Percentiles rank a stretch among this genome's conserved stretches.
Conservation (phyloP, 2,888 invertebrate genomes). For the Folsomia candida region DNA sequence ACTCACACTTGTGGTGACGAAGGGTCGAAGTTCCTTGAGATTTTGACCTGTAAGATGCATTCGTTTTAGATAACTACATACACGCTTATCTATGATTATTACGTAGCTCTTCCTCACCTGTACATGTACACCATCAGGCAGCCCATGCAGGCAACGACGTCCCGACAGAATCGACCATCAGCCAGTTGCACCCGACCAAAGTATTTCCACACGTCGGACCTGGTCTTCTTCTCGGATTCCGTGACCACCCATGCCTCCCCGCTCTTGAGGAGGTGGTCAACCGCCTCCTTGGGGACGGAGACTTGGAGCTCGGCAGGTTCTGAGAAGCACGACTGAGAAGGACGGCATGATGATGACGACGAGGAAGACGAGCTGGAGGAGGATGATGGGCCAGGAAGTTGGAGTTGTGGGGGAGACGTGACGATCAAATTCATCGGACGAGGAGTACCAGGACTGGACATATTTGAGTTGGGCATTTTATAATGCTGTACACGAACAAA, state of each 20-base stretch:
- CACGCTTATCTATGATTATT: neutral
- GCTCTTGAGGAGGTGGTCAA: constrained; percentile 30
- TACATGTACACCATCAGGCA: constrained; percentile 45
- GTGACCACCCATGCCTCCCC: constrained; percentile 32
- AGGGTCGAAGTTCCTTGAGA: constrained; percentile 47
- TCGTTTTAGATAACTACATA: neutral
- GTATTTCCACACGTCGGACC: constrained; percentile 49
- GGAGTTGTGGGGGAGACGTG: too few relatives aligned
- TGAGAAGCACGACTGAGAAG: too few relatives aligned
- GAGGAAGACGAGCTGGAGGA: too few relatives aligned
- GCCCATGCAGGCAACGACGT: constrained; percentile 43
- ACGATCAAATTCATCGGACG: too few relatives aligned
- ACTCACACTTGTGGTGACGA: constrained; percentile 46
- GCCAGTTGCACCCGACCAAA: constrained; percentile 41
- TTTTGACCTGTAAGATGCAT: constrained; percentile 22
- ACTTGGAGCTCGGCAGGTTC: too few relatives aligned
- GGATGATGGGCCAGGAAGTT: too few relatives aligned
- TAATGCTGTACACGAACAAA: too few relatives aligned
- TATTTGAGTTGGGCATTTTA: too few relatives aligned
- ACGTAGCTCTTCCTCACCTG: neutral
- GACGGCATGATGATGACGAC: too few relatives aligned
- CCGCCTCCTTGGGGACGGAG: constrained; percentile 35
- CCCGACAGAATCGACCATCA: constrained; percentile 33
- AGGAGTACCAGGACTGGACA: too few relatives aligned
- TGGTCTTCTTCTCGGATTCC: constrained; percentile 39